phyloP scores from a whole-genome alignment of 2,797 vertebrate species.

The Ceyx erithaca region DNA sequence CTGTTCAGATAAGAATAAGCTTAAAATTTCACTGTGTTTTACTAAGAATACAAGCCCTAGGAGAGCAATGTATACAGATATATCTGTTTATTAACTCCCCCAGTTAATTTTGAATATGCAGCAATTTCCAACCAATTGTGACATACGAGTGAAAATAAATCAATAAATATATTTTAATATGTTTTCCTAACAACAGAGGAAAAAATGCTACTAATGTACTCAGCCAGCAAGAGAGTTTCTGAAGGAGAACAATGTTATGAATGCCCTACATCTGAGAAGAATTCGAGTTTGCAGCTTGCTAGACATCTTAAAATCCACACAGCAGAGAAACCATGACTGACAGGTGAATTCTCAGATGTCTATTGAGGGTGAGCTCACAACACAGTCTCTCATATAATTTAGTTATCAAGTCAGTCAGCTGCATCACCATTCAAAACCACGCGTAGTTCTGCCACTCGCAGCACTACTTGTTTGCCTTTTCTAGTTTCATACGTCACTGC shows the following conservation, averaged over 20 bases:
- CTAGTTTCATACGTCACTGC: not conserved
- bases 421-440: not conserved
- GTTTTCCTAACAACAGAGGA: not conserved
- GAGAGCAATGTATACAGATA: not conserved
- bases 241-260: not conserved
- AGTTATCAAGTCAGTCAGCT: slow-evolving; percentile 50
- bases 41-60: not conserved
- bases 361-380: slow-evolving; percentile 49
- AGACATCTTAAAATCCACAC: slow-evolving; percentile 10
- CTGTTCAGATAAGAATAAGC: not conserved
- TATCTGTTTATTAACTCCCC: not conserved
- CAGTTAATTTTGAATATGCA: not conserved
- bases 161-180: not conserved
- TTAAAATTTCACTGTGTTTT: not conserved
- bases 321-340: slow-evolving; percentile 5
- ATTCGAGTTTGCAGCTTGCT: not conserved
- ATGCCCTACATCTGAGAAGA: not conserved
- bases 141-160: not conserved
- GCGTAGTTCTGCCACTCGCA: slow-evolving; percentile 18
- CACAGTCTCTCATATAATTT: slow-evolving; percentile 31
- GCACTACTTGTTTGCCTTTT: slow-evolving; percentile 20
- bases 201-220: not conserved
- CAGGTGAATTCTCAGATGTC: slow-evolving; percentile 29
- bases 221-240: not conserved
- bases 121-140: not conserved